Evolutionary conservation across 2,888 invertebrate genomes (phyloP).

Genomic region (Taenaris catops): DNA sequence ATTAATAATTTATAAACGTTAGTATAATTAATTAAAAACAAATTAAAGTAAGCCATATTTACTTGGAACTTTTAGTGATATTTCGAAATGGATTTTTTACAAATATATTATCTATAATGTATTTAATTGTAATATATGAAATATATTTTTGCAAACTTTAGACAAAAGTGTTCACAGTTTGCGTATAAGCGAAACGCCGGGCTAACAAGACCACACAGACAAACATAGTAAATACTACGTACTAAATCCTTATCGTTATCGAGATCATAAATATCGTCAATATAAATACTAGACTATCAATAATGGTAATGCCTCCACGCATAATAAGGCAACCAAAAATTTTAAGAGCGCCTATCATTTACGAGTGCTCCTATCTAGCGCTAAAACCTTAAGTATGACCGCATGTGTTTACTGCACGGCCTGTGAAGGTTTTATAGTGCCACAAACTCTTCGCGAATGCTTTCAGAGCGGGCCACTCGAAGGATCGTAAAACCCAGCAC

Average conservation of each 20-base stretch:
- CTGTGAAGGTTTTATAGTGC: constrained; percentile 42
- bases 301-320: constrained; percentile 5
- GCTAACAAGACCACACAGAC: no score
- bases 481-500: constrained; percentile 52
- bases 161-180: no score
- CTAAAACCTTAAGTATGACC: constrained; percentile 33
- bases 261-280: constrained; percentile 14
- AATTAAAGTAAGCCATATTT: no score
- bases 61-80: no score
- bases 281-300: constrained; percentile 15
- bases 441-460: constrained; percentile 41
- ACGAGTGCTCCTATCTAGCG: constrained; percentile 39
- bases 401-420: constrained; percentile 29
- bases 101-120: no score
- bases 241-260: constrained; percentile 14
- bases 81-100: no score
- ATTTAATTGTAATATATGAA: no score
- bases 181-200: no score
- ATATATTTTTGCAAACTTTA: no score
- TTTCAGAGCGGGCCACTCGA: constrained; percentile 35
- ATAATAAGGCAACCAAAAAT: constrained; percentile 17
- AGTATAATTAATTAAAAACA: no score
- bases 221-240: constrained; percentile 9
- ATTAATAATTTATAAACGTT: no score
- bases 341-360: constrained; percentile 41